Percentiles rank a stretch among this genome's conserved stretches.
Conservation (phyloP, 2,888 invertebrate species). For the Synergus umbraculus region DNA sequence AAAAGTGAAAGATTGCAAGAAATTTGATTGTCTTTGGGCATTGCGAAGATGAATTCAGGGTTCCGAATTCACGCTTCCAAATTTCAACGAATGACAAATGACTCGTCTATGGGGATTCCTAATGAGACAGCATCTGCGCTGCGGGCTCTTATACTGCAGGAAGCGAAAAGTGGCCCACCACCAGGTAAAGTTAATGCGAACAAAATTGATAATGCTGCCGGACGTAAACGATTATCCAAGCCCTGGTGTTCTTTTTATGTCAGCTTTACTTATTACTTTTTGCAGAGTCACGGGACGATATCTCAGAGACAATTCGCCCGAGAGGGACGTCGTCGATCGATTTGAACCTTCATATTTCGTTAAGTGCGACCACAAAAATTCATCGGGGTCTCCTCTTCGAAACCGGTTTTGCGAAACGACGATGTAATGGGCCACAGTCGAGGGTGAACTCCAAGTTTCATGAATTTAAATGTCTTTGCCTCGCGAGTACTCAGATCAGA, state of each 20-base stretch:
- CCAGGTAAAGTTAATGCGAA: conserved; percentile 65
- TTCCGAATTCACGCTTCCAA: conserved; percentile 48
- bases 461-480: conserved; percentile 60
- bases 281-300: conserved; percentile 38
- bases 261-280: conserved; percentile 45
- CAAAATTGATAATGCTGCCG: conserved; percentile 71
- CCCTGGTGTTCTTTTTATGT: conserved; percentile 43
- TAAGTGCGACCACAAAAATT: conserved; percentile 59
- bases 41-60: conserved; percentile 8
- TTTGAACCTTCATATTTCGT: conserved; percentile 59
- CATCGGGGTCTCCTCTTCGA: conserved; percentile 48
- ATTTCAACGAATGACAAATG: conserved; percentile 65
- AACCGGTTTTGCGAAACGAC: conserved; percentile 67
- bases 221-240: conserved; percentile 68
- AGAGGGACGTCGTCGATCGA: conserved; percentile 51
- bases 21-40: background rate
- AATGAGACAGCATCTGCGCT: conserved; percentile 64
- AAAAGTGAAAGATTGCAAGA: background rate
- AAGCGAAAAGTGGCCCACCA: conserved; percentile 56
- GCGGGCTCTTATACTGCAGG: conserved; percentile 50
- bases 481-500: conserved; percentile 45
- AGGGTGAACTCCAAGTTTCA: conserved; percentile 61
- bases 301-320: conserved; percentile 42
- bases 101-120: conserved; percentile 61
- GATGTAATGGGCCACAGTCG: conserved; percentile 60